phyloP scores from a whole-genome alignment of 2,797 vertebrate genomes.

The Cottoperca gobio region DNA sequence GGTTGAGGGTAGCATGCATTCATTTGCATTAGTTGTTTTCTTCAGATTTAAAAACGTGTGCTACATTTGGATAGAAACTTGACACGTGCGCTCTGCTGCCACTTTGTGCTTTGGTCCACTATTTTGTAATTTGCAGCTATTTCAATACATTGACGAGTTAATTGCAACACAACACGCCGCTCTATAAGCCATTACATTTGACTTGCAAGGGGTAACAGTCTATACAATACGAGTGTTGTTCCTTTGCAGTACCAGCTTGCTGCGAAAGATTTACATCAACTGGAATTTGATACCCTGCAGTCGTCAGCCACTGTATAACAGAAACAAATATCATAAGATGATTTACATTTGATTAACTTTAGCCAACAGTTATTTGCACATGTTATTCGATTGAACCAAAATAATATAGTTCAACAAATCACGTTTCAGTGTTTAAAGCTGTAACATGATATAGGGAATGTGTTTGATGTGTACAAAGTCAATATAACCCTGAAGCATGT shows the following conservation, averaged over 20 bases:
- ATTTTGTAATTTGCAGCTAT: background rate
- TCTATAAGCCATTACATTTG: background rate
- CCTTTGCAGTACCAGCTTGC: background rate
- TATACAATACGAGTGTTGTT: background rate
- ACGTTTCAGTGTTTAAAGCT: background rate
- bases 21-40: too few species aligned
- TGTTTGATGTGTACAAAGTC: conserved; percentile 15
- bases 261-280: background rate
- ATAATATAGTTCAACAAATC: background rate
- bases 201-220: background rate
- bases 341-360: background rate
- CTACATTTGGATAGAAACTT: background rate
- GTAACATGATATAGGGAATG: background rate
- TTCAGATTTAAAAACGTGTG: background rate
- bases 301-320: background rate
- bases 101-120: background rate
- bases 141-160: conserved; percentile 21
- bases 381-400: background rate
- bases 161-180: conserved; percentile 4
- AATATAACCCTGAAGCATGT: background rate
- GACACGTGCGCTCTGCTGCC: background rate
- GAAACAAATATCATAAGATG: background rate
- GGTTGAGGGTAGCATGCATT: too few species aligned
- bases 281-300: background rate
- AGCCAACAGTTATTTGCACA: background rate